These are phyloP conservation scores for Dysdera silvatica DNA, from an alignment of 1,140 invertebrate genomes.

Conservation along the genomic window DNA sequence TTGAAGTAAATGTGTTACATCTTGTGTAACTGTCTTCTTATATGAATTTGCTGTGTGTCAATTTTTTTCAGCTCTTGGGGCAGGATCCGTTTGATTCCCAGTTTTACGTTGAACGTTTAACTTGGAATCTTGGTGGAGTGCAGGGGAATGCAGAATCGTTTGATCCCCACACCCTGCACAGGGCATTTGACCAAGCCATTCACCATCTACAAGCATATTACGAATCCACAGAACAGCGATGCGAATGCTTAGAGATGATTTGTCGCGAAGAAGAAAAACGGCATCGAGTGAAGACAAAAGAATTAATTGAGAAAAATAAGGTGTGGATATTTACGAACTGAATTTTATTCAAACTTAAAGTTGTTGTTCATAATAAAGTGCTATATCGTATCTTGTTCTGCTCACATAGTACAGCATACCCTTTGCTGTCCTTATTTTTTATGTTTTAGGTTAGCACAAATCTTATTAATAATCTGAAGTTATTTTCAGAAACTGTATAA, in stretches of 20 bases:
- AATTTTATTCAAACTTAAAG: too few species aligned
- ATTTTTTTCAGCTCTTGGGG: conserved; percentile 8
- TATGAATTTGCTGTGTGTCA: too few species aligned
- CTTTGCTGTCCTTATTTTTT: too few species aligned
- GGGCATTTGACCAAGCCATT: conserved; percentile 85
- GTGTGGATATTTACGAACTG: conserved; percentile 42
- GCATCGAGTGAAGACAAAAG: conserved; percentile 69
- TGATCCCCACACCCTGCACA: conserved; percentile 57
- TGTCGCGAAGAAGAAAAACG: conserved; percentile 78
- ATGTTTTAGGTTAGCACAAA: too few species aligned
- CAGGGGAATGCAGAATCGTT: conserved; percentile 57
- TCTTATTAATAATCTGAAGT: too few species aligned
- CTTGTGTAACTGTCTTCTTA: too few species aligned
- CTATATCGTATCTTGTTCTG: too few species aligned
- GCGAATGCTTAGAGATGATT: conserved; percentile 70
- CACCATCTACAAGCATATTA: conserved; percentile 43
- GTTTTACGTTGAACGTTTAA: conserved; percentile 93
- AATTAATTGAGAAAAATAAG: conserved; percentile 80
- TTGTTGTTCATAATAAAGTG: too few species aligned
- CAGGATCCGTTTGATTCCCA: conserved; percentile 91
- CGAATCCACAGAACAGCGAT: conserved; percentile 58
- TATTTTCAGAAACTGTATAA: too few species aligned
- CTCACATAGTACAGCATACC: too few species aligned
- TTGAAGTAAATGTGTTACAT: too few species aligned
- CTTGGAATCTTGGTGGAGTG: conserved; percentile 81